Evolutionary conservation across 2,113 vertebrate species (phyloP), one percentile per base, ranked within the genome.

Genomic region (Riparia riparia): DNA sequence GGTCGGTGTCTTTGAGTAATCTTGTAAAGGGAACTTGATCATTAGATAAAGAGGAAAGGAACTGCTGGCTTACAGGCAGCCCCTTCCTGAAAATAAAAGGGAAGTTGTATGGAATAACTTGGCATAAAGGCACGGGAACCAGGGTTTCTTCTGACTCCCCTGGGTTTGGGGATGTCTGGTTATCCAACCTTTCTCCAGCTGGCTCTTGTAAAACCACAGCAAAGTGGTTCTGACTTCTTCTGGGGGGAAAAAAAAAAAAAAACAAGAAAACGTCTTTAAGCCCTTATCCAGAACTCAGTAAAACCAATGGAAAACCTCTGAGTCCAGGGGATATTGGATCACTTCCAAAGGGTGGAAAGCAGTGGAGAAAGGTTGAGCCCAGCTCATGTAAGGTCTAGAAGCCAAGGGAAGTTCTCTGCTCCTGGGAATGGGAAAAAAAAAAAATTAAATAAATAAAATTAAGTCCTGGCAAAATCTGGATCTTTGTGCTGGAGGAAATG

Each of bases 111-210:
- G 64, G 64, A 70, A 19, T 56, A 82, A 56, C 41, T 90, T 83
- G 92, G 79, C 56, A 71, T 31, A n/a, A 47, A 94, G 77, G 16
- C 32, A 56, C 58, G 20, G 15, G 39, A 57, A 17, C 5, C 1
- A 11, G 53, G 14, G 12, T 64, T 96, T 92, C 68, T 90, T 73
- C 41, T 58, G 72, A 24, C 69, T 94, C 76, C 69, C 49, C 37
- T 79, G 82, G 56, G 53, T 60, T 78, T 68, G 65, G 51, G 37
- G 74, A 10, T 60, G 72, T 92, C 88, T 96, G 76, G 85, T 86
- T 96, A 89, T 95, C 82, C 93, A 95, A 39, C 76, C 76, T 92
- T 83, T 74, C 82, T 90, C 64, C 93, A 93, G 85, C 72, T 94
- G 88, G 32, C 65, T 90, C 79, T 86, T 88, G 82, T 94, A 96